A percentile compares a stretch with the other conserved stretches of the same genome.
These are phyloP conservation scores for Ptyas mucosa DNA, from an alignment of 2,113 vertebrate species.

Conservation along the genomic window DNA sequence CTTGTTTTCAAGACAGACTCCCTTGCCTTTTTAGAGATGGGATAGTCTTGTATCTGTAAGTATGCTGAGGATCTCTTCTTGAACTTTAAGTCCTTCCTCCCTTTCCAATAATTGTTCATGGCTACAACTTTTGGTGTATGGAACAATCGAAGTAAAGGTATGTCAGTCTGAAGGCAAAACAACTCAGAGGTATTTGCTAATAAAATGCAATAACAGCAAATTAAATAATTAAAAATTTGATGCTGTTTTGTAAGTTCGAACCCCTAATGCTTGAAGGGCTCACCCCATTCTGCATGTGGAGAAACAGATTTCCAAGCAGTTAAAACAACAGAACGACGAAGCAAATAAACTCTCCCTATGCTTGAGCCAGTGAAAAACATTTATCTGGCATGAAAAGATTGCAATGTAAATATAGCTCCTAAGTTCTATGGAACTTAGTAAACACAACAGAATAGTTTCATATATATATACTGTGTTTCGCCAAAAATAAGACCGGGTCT, in stretches of 20 bases:
- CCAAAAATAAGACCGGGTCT: too few species aligned
- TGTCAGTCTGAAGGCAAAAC: neutral
- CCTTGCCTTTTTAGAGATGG: neutral
- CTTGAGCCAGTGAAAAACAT: neutral
- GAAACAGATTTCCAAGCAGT: neutral
- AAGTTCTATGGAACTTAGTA: neutral
- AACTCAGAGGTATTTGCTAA: neutral
- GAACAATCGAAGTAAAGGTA: neutral
- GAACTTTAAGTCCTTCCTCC: neutral
- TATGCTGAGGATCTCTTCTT: neutral
- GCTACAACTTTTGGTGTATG: neutral
- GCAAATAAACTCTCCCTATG: neutral
- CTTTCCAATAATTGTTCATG: neutral
- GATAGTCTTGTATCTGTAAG: too few species aligned
- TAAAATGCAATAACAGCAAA: neutral
- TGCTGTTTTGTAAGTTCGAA: neutral
- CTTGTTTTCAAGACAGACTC: neutral
- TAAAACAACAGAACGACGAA: neutral
- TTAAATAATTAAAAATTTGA: neutral
- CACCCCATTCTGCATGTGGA: neutral
- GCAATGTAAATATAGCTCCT: neutral
- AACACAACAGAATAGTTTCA: neutral
- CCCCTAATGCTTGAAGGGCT: neutral
- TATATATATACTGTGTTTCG: too few species aligned
- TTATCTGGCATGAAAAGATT: neutral